Evolutionary conservation across 2,113 vertebrate species (phyloP), one percentile per base, ranked within the genome.

Genomic region (Megalops atlanticus): DNA sequence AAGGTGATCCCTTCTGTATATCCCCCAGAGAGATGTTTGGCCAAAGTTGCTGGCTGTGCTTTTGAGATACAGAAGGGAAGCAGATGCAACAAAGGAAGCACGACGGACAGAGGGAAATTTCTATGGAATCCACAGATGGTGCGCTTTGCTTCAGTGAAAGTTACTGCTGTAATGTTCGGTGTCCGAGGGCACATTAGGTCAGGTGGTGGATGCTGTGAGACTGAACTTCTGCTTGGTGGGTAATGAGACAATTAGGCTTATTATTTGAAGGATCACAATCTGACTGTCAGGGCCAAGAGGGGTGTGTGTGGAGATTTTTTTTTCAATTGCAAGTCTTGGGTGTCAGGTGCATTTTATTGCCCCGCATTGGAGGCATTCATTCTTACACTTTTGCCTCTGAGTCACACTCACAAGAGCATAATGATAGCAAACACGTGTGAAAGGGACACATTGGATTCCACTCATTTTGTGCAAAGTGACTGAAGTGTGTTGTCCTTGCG

Each of bases 171-270:
- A 24, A n/a, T 39, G 31, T 45, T 69, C 15, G 35, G 74, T 40
- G 47, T 74, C 21, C 45, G 39, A 68, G 64, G 77, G 77, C 16
- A n/a, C 39, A 70, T 33, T 14, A 24, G 27, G 71, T 47, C 36
- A 70, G 45, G 8, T 18, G 14, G 43, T 54, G 15, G 6, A 58
- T n/a, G 36, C 72, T 24, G 40, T 39, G 69, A 36, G 33, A 68
- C n/a, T 36, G 14, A 45, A 31, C 36, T 27, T 36, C 36, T n/a
- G 35, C 35, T 47, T 27, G 35, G 39, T 35, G 27, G 36, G 49
- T 72, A 40, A 43, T 69, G 38, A 69, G 80, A 69, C 76, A 76
- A 81, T 76, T 70, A 35, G 73, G 64, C 39, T 45, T 41, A 76
- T 76, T 81, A 52, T 70, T 31, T 43, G 38, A 40, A 49, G 16